phyloP scores from a whole-genome alignment of 2,113 vertebrate species.

The Puma concolor region DNA sequence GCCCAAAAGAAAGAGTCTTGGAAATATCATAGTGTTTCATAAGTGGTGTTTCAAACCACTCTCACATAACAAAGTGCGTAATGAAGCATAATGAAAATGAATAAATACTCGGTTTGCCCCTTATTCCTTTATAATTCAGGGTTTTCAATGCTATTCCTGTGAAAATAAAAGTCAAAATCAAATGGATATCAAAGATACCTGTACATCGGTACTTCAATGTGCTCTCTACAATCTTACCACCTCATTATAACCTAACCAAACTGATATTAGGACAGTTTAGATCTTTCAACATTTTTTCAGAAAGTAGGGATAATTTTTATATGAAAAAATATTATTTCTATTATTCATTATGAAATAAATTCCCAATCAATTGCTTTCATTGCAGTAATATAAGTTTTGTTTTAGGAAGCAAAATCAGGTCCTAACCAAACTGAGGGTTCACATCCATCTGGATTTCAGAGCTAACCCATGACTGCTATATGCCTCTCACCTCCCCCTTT shows the following conservation, averaged over 20 bases:
- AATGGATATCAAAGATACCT: background rate
- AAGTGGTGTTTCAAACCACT: background rate
- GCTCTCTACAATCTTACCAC: background rate
- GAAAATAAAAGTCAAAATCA: constrained; percentile 36
- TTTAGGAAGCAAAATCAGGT: background rate
- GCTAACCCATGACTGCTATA: background rate
- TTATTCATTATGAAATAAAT: constrained; percentile 17
- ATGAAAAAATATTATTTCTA: background rate
- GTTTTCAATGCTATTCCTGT: background rate
- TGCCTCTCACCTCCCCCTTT: background rate
- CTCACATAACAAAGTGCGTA: background rate
- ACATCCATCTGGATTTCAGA: background rate
- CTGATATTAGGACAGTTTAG: background rate
- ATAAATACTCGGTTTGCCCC: background rate
- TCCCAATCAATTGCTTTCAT: background rate
- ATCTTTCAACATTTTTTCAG: background rate
- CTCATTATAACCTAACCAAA: constrained; percentile 33
- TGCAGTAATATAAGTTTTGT: background rate
- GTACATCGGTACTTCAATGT: background rate
- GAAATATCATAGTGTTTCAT: background rate
- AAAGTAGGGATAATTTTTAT: background rate
- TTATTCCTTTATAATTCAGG: background rate
- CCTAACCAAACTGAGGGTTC: background rate
- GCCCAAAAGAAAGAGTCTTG: background rate
- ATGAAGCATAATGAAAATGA: background rate